phyloP scores from a whole-genome alignment of 2,797 vertebrate species.

The Oreortyx pictus region DNA sequence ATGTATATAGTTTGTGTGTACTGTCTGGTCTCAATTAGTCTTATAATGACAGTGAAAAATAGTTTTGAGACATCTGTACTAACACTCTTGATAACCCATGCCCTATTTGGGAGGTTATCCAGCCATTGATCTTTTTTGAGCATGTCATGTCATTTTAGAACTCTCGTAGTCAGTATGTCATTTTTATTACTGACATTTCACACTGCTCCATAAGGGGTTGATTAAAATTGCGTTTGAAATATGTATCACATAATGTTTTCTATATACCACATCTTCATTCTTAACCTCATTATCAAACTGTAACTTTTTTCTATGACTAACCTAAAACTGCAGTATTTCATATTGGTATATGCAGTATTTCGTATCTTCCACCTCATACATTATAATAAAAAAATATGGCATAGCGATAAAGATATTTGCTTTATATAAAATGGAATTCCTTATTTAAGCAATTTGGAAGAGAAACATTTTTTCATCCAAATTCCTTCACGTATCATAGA shows the following conservation, averaged over 20 bases:
- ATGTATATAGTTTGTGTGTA: background rate
- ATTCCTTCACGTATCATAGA: background rate
- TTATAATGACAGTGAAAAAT: background rate
- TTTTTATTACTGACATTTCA: slow-evolving; percentile 60
- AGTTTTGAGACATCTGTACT: background rate
- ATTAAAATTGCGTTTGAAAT: slow-evolving; percentile 66
- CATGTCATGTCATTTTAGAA: slow-evolving; percentile 32
- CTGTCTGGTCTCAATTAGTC: background rate
- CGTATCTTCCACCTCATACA: background rate
- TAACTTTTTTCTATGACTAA: slow-evolving; percentile 45
- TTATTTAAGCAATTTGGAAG: background rate
- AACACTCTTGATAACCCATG: background rate
- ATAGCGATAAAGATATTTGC: background rate
- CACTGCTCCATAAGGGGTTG: slow-evolving; percentile 37
- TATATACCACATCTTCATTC: slow-evolving; percentile 48
- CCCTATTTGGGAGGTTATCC: background rate
- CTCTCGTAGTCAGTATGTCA: background rate
- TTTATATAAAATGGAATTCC: background rate
- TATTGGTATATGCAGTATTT: background rate
- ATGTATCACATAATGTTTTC: slow-evolving; percentile 40
- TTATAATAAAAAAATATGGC: background rate
- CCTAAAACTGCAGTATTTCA: slow-evolving; percentile 18
- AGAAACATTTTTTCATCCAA: background rate
- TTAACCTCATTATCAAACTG: slow-evolving; percentile 49
- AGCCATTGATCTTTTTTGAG: background rate